Evolutionary conservation across 2,888 invertebrate species (phyloP), one percentile per base, ranked within the genome.

Genomic region (Drosophila niveifrons): DNA sequence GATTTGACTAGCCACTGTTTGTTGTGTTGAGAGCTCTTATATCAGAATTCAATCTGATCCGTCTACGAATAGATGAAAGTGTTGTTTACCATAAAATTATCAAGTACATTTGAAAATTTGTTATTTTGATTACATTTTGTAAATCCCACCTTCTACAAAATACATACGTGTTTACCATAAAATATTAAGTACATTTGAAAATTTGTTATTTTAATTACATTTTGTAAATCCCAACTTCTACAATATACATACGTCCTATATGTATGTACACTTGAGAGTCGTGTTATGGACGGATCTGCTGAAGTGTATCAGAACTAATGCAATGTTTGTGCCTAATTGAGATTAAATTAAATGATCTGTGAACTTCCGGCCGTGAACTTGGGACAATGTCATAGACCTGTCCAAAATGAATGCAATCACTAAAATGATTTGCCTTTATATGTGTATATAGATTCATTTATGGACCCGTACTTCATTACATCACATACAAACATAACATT

Each of bases 321-420:
- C 56, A 11, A 10, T 69, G 63, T 6, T 23, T 52, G 56, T 58
- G 17, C 56, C 13, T 36, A 57, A 72, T 75, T 76, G 61, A 51
- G 51, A 46, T 13, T 34, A 58, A 76, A 64, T 51, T 66, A 66
- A 66, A 73, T 77, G 72, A 75, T 70, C 63, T 72, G 70, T 71
- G 52, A 70, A 78, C 47, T 64, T 58, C 53, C 57, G 70, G 28
- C 77, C 78, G 66, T 83, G 83, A 79, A 77, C 81, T 74, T 75
- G 66, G 51, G 13, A 53, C 28, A 63, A 29, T 52, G 53, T 28
- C 53, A 46, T 43, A 57, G 62, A 67, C 39, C 53, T 57, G 44
- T 18, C 39, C 47, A 55, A 65, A 75, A 61, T 72, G 58, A 18
- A 64, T 41, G 10, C 66, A 75, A 61, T 66, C 70, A 43, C 51